Evolutionary conservation across 1,140 invertebrate species (phyloP).

Genomic region (Galleria mellonella): DNA sequence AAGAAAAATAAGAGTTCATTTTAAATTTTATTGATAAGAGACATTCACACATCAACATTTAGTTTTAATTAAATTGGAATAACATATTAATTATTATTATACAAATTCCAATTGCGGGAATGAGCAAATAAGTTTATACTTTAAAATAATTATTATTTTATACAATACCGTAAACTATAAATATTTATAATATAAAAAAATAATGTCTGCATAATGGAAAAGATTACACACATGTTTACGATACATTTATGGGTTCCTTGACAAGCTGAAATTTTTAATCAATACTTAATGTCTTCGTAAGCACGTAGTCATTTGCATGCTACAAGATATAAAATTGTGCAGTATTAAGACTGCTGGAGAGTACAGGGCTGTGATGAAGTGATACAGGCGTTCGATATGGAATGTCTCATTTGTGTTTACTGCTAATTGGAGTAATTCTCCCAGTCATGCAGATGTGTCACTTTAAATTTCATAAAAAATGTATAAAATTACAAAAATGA

Average conservation of each 20-base stretch:
- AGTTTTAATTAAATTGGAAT: slow-evolving; percentile 47
- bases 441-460: slow-evolving; percentile 55
- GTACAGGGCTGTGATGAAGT: not conserved
- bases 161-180: slow-evolving; percentile 1
- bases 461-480: slow-evolving; percentile 67
- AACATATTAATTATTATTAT: slow-evolving; percentile 34
- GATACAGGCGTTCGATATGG: slow-evolving; percentile 54
- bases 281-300: no score
- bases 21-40: slow-evolving; percentile 73
- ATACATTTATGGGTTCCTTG: no score
- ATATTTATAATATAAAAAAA: slow-evolving; percentile 10
- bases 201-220: slow-evolving; percentile 12
- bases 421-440: slow-evolving; percentile 46
- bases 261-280: no score
- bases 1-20: slow-evolving; percentile 29
- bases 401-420: slow-evolving; percentile 66
- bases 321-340: no score
- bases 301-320: no score
- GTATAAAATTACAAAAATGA: slow-evolving; percentile 73
- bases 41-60: slow-evolving; percentile 75
- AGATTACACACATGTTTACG: not conserved
- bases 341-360: no score
- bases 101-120: slow-evolving; percentile 26
- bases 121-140: slow-evolving; percentile 21
- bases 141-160: slow-evolving; percentile 1